These are phyloP conservation scores for Sclerodermus sp. DNA, from an alignment of 2,888 invertebrate species.

Conservation along the genomic window DNA sequence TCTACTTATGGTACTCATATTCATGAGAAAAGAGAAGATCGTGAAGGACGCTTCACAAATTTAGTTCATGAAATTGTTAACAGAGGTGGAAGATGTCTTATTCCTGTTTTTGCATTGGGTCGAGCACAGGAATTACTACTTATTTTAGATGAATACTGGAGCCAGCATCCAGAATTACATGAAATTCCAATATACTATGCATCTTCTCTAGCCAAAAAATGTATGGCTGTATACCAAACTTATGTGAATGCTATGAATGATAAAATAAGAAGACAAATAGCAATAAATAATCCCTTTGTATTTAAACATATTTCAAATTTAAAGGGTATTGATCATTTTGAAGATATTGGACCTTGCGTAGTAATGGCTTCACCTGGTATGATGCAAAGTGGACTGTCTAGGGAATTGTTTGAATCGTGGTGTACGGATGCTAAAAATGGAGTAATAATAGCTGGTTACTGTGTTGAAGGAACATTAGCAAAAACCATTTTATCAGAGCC, in stretches of 20 bases:
- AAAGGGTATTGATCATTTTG: conserved; percentile 99
- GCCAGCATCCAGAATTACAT: conserved; percentile 93
- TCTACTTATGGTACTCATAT: conserved; percentile 99
- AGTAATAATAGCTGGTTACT: conserved; percentile 96
- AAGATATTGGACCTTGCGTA: conserved; percentile 99
- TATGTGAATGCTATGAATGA: conserved; percentile 99
- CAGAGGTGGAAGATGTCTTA: conserved; percentile 96
- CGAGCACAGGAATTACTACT: conserved; percentile 94
- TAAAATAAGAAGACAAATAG: conserved; percentile 92
- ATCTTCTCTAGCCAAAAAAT: conserved; percentile 97
- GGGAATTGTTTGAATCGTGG: conserved; percentile 98
- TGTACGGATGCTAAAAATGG: conserved; percentile 98
- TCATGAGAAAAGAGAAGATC: conserved; percentile 96
- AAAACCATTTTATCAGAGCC: conserved; percentile 96
- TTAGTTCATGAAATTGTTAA: conserved; percentile 94
- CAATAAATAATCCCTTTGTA: conserved; percentile 97
- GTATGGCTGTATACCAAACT: conserved; percentile 99
- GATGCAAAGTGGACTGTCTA: conserved; percentile 98
- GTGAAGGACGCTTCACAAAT: conserved; percentile 90
- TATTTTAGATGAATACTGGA: conserved; percentile 97
- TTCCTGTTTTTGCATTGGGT: conserved; percentile 98
- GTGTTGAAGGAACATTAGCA: conserved; percentile 87
- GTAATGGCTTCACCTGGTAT: conserved; percentile 99
- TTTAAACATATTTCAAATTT: conserved; percentile 96
- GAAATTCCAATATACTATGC: conserved; percentile 99